phyloP scores from a whole-genome alignment of 2,797 vertebrate species.

The Ambastaia sidthimunki region DNA sequence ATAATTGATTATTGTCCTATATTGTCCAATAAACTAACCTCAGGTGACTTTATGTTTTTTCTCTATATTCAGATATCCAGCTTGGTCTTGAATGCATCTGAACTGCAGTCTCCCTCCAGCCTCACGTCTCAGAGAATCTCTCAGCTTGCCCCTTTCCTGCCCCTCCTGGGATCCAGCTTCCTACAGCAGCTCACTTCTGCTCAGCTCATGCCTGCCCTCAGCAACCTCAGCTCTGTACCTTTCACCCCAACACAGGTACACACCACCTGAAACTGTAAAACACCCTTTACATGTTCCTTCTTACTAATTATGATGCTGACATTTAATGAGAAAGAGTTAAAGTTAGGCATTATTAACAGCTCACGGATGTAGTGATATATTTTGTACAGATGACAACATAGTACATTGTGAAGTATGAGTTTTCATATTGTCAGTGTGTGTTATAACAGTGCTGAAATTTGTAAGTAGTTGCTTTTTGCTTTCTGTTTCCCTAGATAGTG shows the following conservation, averaged over 20 bases:
- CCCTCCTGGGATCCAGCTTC: constrained; percentile 71
- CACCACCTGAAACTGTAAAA: background rate
- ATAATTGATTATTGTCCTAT: background rate
- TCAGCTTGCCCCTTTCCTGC: constrained; percentile 73
- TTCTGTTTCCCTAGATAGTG: too few relatives aligned
- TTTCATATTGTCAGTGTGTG: too few relatives aligned
- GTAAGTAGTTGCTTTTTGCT: too few relatives aligned
- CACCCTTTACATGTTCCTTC: background rate
- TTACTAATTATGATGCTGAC: background rate
- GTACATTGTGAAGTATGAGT: too few relatives aligned
- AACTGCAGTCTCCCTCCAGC: constrained; percentile 63
- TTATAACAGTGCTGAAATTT: too few relatives aligned
- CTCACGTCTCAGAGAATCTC: constrained; percentile 65
- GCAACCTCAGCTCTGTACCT: constrained; percentile 64
- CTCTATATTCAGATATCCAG: constrained; percentile 69
- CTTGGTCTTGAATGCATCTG: constrained; percentile 67
- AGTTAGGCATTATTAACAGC: too few relatives aligned
- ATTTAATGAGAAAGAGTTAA: too few relatives aligned
- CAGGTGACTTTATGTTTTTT: background rate
- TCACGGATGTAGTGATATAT: too few relatives aligned
- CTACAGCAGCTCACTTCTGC: constrained; percentile 68
- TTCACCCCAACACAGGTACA: constrained; percentile 77
- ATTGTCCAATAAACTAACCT: constrained; percentile 6
- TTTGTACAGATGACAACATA: too few relatives aligned
- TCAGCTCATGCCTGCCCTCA: constrained; percentile 71